Evolutionary conservation across 2,888 invertebrate species (phyloP), one percentile per base, ranked within the genome.

Genomic region (Periphyllus acericola): DNA sequence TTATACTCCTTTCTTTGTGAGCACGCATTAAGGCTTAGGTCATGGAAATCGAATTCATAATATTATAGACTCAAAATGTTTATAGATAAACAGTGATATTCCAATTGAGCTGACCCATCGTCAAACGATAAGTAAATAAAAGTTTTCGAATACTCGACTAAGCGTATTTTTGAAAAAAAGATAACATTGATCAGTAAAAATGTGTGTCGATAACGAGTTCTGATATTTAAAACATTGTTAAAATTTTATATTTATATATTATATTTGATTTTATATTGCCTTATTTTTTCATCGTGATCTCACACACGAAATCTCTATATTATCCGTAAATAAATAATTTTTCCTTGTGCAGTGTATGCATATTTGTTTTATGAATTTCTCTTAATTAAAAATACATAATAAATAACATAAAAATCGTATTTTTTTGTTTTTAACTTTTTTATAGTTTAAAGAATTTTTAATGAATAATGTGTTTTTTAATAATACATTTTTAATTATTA

Each of bases 81-180:
- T 36, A 66, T 80, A 80, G 60, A 80, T 80, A 80, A 66, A 36
- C 60, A n/a, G 60, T 80, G 60, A 29, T n/a, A 66, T 80, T 80
- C n/a, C 60, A n/a, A 60, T 80, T 80, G 36, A 80, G 60, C 60
- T 79, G 79, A 79, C 78, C 78, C 55, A 55, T 55, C 34, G 79
- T 60, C 80, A 66, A 80, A 80, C 66, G 25, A 78, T 55, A 52
- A 66, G 60, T 80, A 80, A 80, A 80, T 80, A 80, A 36, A 80
- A 80, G 66, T 66, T 80, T 80, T 66, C 66, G 55, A 40, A 80
- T 8, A 80, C 17, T 66, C 60, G 25, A 80, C 40, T 80, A 80
- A 80, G 40, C 80, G 19, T 29, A 66, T 66, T 36, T 36, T 17
- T n/a, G n/a, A 40, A 80, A 36, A n/a, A 19, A 66, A 60, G n/a